Evolutionary conservation across 2,797 vertebrate species (phyloP).

Genomic region (Scyliorhinus canicula): DNA sequence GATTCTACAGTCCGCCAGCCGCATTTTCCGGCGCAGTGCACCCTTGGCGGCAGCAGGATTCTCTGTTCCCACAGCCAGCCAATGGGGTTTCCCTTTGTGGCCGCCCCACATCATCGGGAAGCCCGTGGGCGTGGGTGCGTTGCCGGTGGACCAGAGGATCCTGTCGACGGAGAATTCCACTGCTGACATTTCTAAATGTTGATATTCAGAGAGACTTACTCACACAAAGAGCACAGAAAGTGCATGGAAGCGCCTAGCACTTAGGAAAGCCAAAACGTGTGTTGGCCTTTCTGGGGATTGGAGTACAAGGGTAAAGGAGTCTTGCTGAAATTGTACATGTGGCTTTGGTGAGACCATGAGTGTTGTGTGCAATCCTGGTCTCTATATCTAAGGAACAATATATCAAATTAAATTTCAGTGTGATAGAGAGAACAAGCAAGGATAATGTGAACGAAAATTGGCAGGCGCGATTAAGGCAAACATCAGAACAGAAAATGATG

Average conservation of each 20-base stretch:
- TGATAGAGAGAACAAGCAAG: neutral
- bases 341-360: neutral
- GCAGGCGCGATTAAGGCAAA: neutral
- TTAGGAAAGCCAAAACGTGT: neutral
- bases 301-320: neutral
- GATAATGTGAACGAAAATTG: neutral
- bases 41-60: too few species aligned
- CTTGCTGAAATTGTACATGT: too few species aligned
- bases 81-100: too few species aligned
- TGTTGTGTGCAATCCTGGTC: neutral
- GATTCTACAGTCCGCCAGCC: too few species aligned
- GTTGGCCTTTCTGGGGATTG: neutral
- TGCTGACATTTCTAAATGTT: too few species aligned
- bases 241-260: neutral
- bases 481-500: neutral
- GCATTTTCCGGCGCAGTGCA: too few species aligned
- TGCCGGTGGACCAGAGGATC: too few species aligned
- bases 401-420: neutral
- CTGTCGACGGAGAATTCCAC: too few species aligned
- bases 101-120: too few species aligned
- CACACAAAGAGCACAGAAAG: neutral
- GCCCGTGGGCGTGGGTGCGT: too few species aligned
- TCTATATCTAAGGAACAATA: neutral
- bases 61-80: too few species aligned
- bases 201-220: neutral